A percentile compares a stretch with the other conserved stretches of the same genome.
These are phyloP conservation scores for Psophia crepitans DNA, from an alignment of 2,113 vertebrate genomes.

Conservation along the genomic window DNA sequence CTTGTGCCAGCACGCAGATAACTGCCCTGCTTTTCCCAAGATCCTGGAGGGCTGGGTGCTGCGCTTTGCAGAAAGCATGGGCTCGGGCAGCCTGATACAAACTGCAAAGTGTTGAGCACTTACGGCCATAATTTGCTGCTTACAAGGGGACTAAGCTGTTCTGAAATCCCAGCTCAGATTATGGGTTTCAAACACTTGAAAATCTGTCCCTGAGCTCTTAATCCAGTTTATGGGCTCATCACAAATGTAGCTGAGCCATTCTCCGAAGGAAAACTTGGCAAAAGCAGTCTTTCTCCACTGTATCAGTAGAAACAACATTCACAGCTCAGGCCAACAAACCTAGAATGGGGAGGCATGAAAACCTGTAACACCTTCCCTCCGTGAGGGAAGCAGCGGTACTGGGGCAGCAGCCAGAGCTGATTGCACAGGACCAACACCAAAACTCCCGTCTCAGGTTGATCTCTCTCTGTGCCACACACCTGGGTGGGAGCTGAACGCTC, in stretches of 20 bases:
- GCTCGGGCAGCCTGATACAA: background rate
- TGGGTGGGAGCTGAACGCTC: background rate
- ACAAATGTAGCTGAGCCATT: background rate
- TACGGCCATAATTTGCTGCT: background rate
- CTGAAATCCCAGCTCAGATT: background rate
- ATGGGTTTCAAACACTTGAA: background rate
- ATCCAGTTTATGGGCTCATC: background rate
- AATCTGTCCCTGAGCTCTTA: slow-evolving; percentile 8
- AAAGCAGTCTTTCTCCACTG: background rate
- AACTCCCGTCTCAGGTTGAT: background rate
- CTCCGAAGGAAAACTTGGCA: slow-evolving; percentile 4
- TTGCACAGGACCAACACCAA: background rate
- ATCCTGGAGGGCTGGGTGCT: background rate
- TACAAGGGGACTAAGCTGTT: background rate
- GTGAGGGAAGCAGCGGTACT: fast-evolving
- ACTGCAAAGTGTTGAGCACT: background rate
- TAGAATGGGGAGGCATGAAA: background rate
- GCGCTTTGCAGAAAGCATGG: background rate
- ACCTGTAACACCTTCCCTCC: background rate
- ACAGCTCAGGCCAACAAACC: background rate
- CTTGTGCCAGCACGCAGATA: fast-evolving
- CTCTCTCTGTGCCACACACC: background rate
- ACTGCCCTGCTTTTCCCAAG: background rate
- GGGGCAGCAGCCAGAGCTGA: background rate
- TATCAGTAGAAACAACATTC: background rate